Base-by-base conservation (phyloP, 2,888 invertebrate species). In the Chrysodeixis includens region DNA sequence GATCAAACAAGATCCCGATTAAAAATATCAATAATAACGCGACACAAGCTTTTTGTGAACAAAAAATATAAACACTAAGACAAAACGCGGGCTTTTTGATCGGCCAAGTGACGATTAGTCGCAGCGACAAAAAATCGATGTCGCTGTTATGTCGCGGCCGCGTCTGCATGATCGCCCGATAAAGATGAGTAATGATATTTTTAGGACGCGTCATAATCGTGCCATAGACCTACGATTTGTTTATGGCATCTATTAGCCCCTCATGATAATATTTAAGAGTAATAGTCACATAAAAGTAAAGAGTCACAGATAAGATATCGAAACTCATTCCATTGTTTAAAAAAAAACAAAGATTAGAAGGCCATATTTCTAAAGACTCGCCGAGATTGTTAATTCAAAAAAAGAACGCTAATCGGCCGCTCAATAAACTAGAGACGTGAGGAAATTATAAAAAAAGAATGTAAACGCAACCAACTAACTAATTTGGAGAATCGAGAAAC, bases 41-140 rank as follows among this genome's bases (percentile, higher is more conserved):
- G 84, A 86, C 88, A 87, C 76, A 77, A 74, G 63, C 65, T 66
- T 69, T 81, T 81, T 77, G 20, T 71, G 35, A 56, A 75, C 73
- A 80, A 83, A 86, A 85, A 80, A 84, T 76, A 40, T 40, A 59
- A 66, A 56, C 49, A 68, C 57, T 69, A 65, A 65, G 63, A 70
- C 65, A 71, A 71, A 76, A 81, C 67, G 86, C 88, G 87, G 85
- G 74, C 59, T 86, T 82, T 87, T 86, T 88, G 87, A 88, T 88
- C 75, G 78, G 76, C 81, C 86, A 85, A 87, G 92, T 92, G 92
- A 88, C 92, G 92, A 93, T 93, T 92, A 93, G 89, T 81, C 73
- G 79, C 65, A 66, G 78, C 84, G 86, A 91, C 90, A 91, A 91
- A 92, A 92, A 90, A 83, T 85, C 84, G 87, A 86, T 91, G 93